A percentile compares a stretch with the other conserved stretches of the same genome.
Conservation (phyloP, 2,113 vertebrate species). For the Scomber japonicus region DNA sequence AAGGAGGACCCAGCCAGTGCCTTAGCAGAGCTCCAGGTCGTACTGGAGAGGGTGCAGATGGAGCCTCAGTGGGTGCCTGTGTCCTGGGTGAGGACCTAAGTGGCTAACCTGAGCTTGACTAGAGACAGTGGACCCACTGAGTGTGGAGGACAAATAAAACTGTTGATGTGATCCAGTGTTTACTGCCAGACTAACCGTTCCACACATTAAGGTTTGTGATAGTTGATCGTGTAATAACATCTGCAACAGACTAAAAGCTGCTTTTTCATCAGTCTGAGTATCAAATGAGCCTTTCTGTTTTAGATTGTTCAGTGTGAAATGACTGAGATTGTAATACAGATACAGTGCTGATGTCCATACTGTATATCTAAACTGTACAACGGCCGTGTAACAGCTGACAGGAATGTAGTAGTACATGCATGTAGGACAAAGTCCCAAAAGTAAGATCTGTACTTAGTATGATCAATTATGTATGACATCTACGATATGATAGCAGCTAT, state of each 20-base stretch:
- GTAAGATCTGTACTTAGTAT: slow-evolving; percentile 15
- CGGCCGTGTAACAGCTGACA: slow-evolving; percentile 20
- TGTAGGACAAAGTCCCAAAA: slow-evolving; percentile 35
- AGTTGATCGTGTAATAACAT: slow-evolving; percentile 4
- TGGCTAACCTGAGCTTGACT: neutral
- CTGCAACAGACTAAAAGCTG: slow-evolving; percentile 4
- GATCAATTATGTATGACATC: slow-evolving; percentile 15
- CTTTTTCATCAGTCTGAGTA: slow-evolving; percentile 5
- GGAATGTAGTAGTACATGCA: slow-evolving; percentile 38
- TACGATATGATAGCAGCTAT: slow-evolving; percentile 38
- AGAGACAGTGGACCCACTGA: neutral
- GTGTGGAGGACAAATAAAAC: neutral
- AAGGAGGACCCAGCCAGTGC: slow-evolving; percentile 89
- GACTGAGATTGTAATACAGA: neutral
- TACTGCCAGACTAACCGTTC: slow-evolving; percentile 41
- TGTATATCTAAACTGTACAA: slow-evolving; percentile 27
- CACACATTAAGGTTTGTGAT: slow-evolving; percentile 18
- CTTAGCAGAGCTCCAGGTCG: slow-evolving; percentile 85
- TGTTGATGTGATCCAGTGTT: slow-evolving; percentile 22
- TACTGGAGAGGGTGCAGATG: slow-evolving; percentile 87
- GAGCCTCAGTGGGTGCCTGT: slow-evolving; percentile 93
- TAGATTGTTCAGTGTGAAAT: slow-evolving; percentile 25
- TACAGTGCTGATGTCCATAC: slow-evolving; percentile 19
- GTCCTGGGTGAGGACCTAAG: slow-evolving; percentile 89
- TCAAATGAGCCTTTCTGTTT: slow-evolving; percentile 26